Percentiles rank a stretch among this genome's conserved stretches.
Evolutionary conservation across 1,140 invertebrate species (phyloP).

Genomic region (Drosophila guanche): DNA sequence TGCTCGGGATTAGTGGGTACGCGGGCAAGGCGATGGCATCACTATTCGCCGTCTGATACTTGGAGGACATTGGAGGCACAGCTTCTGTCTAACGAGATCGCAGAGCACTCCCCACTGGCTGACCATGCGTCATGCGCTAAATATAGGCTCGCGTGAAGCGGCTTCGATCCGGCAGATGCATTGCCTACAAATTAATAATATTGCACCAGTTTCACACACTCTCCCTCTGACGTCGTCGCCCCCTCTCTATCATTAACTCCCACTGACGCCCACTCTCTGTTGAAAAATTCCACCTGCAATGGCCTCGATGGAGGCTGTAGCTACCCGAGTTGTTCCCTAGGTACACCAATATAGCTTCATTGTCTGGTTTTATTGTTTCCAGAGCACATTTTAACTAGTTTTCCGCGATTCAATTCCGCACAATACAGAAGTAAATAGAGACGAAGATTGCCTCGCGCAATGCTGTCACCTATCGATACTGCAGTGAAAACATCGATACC

Average conservation of each 20-base stretch:
- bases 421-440: constrained; percentile 24
- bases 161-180: constrained; percentile 25
- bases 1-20: constrained; percentile 17
- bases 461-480: no score
- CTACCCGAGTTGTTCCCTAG: not conserved
- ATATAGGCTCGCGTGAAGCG: constrained; percentile 7
- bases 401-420: not conserved
- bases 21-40: constrained; percentile 30
- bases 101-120: constrained; percentile 1
- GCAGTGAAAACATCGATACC: no score
- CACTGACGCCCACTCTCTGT: no score
- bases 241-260: no score
- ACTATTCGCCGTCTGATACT: constrained; percentile 11
- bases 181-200: constrained; percentile 14
- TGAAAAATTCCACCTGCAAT: constrained; percentile 13
- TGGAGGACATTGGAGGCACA: constrained; percentile 31
- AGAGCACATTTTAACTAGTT: constrained; percentile 4
- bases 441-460: not conserved
- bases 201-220: constrained; percentile 14
- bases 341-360: not conserved
- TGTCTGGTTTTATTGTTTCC: not conserved
- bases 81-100: not conserved
- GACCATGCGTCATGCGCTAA: constrained; percentile 34
- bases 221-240: not conserved
- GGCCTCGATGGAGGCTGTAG: no score